A percentile compares a stretch with the other conserved stretches of the same genome.
These are phyloP conservation scores for Trichomalopsis sarcophagae DNA, from an alignment of 1,140 invertebrate genomes.

Conservation along the genomic window DNA sequence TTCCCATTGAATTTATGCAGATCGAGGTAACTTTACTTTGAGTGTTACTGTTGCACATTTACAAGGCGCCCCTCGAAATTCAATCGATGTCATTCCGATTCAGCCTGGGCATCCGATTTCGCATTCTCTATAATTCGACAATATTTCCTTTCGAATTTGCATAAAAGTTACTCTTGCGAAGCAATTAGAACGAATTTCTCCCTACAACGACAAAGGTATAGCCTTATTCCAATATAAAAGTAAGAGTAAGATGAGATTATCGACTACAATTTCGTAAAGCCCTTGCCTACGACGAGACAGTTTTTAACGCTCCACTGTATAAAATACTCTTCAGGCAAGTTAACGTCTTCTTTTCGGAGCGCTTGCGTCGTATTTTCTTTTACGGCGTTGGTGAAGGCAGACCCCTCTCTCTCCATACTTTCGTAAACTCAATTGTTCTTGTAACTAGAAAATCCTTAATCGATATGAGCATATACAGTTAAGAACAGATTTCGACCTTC, in stretches of 20 bases:
- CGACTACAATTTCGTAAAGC: no score
- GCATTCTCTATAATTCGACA: background rate
- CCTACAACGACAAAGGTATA: no score
- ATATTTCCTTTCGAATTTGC: background rate
- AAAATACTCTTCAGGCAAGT: background rate
- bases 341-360: background rate
- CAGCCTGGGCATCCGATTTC: constrained; percentile 8
- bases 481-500: constrained; percentile 6
- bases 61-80: background rate
- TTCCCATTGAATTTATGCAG: constrained; percentile 24
- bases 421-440: background rate
- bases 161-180: background rate
- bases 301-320: background rate
- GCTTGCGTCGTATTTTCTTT: constrained; percentile 19
- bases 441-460: constrained; percentile 16
- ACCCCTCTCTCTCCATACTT: background rate
- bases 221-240: no score
- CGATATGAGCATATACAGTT: constrained; percentile 16
- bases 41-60: constrained; percentile 17
- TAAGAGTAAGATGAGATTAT: no score
- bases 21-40: constrained; percentile 33
- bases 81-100: constrained; percentile 12
- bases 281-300: background rate
- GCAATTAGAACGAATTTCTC: no score
- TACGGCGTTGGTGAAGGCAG: background rate